Percentiles rank a stretch among this genome's conserved stretches.
These are phyloP conservation scores for Chrysemys picta DNA, from an alignment of 2,113 vertebrate genomes.

Conservation along the genomic window DNA sequence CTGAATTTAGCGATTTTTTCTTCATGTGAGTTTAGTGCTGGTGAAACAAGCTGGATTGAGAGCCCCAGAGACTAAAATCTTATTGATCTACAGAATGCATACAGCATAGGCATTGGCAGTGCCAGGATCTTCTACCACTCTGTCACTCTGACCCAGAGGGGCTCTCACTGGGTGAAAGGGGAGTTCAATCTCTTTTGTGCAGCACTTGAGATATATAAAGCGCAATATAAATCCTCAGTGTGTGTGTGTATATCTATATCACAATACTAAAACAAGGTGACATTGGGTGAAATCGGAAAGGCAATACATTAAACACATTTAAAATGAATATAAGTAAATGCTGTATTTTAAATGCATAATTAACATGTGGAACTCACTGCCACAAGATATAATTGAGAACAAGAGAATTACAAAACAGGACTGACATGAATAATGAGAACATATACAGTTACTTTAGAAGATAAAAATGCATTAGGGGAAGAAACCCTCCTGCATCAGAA, in stretches of 20 bases:
- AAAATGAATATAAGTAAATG: not conserved
- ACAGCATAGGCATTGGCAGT: not conserved
- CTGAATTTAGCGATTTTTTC: not conserved
- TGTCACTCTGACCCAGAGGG: not conserved
- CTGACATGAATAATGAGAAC: not conserved
- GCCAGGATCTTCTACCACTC: no score
- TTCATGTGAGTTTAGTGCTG: not conserved
- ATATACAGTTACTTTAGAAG: not conserved
- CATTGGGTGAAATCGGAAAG: not conserved
- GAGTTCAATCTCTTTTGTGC: not conserved
- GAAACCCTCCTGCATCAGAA: not conserved
- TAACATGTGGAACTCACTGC: not conserved
- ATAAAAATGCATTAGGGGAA: not conserved
- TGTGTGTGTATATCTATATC: not conserved
- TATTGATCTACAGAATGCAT: not conserved
- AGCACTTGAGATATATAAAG: fast-evolving
- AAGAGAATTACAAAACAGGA: not conserved
- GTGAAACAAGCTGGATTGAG: not conserved
- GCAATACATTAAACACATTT: not conserved
- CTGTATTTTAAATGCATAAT: not conserved
- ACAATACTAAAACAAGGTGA: fast-evolving
- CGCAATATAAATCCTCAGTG: not conserved
- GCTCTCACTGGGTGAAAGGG: slow-evolving; percentile 39
- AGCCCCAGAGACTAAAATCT: not conserved
- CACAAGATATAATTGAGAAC: not conserved